These are phyloP conservation scores for Mohoua ochrocephala DNA, from an alignment of 2,113 vertebrate genomes.

Conservation along the genomic window DNA sequence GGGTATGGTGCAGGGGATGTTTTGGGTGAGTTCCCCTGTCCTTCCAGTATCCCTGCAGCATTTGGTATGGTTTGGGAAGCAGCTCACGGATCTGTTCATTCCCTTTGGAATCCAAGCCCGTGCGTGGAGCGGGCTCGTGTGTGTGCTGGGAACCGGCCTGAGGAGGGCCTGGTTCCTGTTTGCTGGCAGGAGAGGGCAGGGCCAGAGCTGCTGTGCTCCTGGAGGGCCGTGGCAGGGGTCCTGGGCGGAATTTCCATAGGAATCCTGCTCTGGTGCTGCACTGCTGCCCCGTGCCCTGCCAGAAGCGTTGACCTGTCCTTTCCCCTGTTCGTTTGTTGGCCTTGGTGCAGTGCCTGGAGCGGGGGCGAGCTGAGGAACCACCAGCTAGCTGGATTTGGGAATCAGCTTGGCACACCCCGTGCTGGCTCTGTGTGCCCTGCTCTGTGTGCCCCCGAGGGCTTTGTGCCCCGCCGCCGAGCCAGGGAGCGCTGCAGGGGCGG, in stretches of 20 bases:
- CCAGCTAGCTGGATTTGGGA: not conserved
- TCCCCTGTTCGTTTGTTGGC: not conserved
- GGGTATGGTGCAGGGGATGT: not conserved
- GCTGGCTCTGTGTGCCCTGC: not conserved
- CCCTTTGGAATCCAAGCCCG: not conserved
- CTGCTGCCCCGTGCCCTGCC: accelerated
- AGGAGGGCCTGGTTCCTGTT: not conserved
- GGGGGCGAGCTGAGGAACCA: not conserved
- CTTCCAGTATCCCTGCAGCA: not conserved
- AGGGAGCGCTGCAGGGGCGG: not conserved
- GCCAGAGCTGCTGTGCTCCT: not conserved
- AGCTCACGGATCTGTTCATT: accelerated
- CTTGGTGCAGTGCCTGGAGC: not conserved
- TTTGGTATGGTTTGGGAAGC: not conserved
- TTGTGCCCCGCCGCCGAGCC: not conserved
- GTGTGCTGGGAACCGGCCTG: not conserved
- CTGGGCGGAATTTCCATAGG: accelerated
- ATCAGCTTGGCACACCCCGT: accelerated
- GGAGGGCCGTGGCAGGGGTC: not conserved
- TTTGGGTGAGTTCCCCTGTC: not conserved
- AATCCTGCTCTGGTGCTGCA: too few relatives aligned
- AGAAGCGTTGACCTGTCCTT: accelerated
- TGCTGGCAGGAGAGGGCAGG: not conserved
- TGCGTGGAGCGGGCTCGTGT: accelerated
- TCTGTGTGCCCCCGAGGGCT: not conserved